Conservation (phyloP, 2,888 invertebrate species). For the Rhingia campestris region DNA sequence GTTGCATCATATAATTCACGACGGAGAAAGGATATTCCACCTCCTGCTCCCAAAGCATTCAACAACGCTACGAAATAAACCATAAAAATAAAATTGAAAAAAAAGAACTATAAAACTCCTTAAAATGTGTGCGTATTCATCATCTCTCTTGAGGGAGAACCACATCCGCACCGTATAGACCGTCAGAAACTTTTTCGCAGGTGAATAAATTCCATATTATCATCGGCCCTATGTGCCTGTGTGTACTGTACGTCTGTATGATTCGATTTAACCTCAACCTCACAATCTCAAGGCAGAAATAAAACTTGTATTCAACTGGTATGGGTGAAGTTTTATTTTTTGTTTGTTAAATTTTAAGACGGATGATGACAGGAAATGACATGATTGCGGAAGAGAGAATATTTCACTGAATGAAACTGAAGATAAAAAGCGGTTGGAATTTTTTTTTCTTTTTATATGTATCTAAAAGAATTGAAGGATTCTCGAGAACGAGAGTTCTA, state of each 20-base stretch:
- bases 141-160: too few relatives aligned
- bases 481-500: not conserved
- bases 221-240: not conserved
- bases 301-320: conserved; percentile 11
- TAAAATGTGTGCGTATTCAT: too few relatives aligned
- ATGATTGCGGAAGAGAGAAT: not conserved
- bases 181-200: not conserved
- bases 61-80: too few relatives aligned
- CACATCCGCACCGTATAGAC: too few relatives aligned
- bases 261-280: conserved; percentile 19
- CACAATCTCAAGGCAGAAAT: not conserved
- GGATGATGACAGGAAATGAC: conserved; percentile 3
- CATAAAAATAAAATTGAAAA: too few relatives aligned
- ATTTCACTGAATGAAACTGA: not conserved
- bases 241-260: conserved; percentile 3
- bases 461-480: not conserved
- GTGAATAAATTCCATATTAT: conserved; percentile 13
- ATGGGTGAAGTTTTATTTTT: not conserved
- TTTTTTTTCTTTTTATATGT: not conserved
- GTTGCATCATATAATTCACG: too few relatives aligned
- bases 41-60: too few relatives aligned
- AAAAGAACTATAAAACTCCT: too few relatives aligned
- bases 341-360: not conserved
- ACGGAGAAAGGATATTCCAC: too few relatives aligned
- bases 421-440: not conserved